Base-by-base conservation (phyloP, 1,140 invertebrate genomes). In the Musca vetustissima region DNA sequence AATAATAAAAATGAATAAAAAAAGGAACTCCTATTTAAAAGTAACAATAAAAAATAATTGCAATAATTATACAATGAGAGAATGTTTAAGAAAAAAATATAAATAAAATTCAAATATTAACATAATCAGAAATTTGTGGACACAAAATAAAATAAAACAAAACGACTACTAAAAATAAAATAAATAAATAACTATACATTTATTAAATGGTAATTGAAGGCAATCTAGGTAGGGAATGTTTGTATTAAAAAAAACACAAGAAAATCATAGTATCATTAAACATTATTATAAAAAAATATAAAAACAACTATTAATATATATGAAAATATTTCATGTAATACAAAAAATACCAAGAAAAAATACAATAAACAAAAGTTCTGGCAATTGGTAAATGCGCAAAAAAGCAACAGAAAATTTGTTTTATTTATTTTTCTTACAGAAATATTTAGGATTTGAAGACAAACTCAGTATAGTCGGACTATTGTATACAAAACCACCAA, bases 201-300 rank as follows among this genome's bases (percentile, higher is more conserved):
- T 43, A 22, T 24, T 28, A 57, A 28, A 49, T 47, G 69, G 71
- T 72, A 80, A 77, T 74, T 78, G 78, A 80, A 73, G 78, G 78
- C 78, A 80, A 80, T 80, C 78, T 77, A 80, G 77, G 70, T 79
- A 78, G 77, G 74, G 73, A 78, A 78, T 70, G 49, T 55, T 55
- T 70, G 64, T 69, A 70, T 36, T 28, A 66, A 69, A 64, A 53
- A n/a, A n/a, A 32, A 32, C 3, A 9, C 3, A 21, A 43, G 0
- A 55, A 25, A 28, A 28, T 65, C 13, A 57, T 57, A 36, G 47
- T 17, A 9, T n/a, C 24, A 65, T 48, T 28, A 52, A 66, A 64
- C 19, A 24, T 3, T 47, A 19, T 28, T 28, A 28, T 8, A 28
- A 28, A 14, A 21, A 47, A 25, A 17, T 24, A 61, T 9, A 24